These are phyloP conservation scores for Dendrocincla fuliginosa DNA, from an alignment of 2,797 vertebrate genomes.

Conservation along the genomic window DNA sequence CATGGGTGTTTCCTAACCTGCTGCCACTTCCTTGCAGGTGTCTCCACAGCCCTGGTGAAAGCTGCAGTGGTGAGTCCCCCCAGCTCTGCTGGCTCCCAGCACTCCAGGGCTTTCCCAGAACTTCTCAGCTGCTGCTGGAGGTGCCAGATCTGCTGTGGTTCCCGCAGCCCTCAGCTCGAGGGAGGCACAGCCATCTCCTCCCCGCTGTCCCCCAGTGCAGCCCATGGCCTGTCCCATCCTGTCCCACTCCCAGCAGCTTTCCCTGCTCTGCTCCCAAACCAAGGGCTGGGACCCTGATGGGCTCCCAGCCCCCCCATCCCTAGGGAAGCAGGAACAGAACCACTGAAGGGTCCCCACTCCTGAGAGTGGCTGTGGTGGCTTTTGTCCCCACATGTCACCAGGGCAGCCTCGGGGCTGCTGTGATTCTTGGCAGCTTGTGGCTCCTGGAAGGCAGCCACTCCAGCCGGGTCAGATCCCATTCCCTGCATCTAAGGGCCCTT, in stretches of 20 bases:
- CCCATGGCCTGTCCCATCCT: fast-evolving
- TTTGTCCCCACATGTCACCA: fast-evolving
- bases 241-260: not conserved
- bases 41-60: not conserved
- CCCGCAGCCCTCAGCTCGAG: not conserved
- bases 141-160: fast-evolving
- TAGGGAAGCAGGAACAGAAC: not conserved
- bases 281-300: not conserved
- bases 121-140: fast-evolving
- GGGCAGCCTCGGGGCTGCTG: not conserved
- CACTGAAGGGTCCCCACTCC: fast-evolving
- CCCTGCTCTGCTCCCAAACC: not conserved
- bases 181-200: not conserved
- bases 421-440: no score
- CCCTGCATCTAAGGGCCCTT: not conserved
- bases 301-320: not conserved
- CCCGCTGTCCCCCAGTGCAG: not conserved
- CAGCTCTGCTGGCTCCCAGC: fast-evolving
- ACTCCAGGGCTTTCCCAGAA: not conserved
- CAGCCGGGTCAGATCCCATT: not conserved
- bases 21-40: not conserved
- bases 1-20: not conserved
- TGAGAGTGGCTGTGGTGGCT: not conserved
- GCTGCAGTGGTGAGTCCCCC: slow-evolving; percentile 18
- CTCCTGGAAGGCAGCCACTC: no score